phyloP scores from a whole-genome alignment of 2,797 vertebrate species.

The Masticophis lateralis region DNA sequence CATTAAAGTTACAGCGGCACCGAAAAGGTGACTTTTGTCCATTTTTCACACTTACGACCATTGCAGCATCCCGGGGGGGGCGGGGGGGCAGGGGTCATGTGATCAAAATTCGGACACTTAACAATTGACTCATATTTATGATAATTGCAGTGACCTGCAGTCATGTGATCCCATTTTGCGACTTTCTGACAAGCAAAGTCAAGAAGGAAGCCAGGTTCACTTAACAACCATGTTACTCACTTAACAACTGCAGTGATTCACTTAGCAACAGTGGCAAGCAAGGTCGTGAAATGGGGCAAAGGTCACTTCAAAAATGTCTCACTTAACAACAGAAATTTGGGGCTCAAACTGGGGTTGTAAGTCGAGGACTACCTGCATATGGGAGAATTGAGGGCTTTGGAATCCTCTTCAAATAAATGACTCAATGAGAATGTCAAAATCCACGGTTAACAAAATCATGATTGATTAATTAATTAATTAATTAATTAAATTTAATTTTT shows the following conservation, averaged over 20 bases:
- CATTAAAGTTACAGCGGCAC: neutral
- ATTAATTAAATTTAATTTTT: too few species aligned
- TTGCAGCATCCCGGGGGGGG: neutral
- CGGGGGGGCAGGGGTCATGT: too few species aligned
- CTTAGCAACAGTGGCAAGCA: neutral
- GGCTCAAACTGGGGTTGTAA: neutral
- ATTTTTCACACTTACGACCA: neutral
- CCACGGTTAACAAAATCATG: neutral
- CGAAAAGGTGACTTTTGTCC: neutral
- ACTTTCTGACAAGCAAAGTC: neutral
- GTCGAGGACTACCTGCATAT: neutral
- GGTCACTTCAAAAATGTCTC: neutral
- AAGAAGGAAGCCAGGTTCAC: neutral
- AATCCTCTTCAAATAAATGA: neutral
- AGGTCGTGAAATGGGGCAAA: neutral
- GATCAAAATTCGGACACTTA: neutral
- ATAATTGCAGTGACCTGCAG: neutral
- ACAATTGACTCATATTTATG: neutral
- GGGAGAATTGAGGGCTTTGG: neutral
- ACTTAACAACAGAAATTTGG: neutral
- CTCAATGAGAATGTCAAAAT: neutral
- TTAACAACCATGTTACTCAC: neutral
- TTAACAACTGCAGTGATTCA: neutral
- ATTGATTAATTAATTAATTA: neutral
- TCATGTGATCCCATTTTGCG: neutral